These are phyloP conservation scores for Caenorhabditis sp. DNA, from an alignment of 2,888 invertebrate species.

Conservation along the genomic window DNA sequence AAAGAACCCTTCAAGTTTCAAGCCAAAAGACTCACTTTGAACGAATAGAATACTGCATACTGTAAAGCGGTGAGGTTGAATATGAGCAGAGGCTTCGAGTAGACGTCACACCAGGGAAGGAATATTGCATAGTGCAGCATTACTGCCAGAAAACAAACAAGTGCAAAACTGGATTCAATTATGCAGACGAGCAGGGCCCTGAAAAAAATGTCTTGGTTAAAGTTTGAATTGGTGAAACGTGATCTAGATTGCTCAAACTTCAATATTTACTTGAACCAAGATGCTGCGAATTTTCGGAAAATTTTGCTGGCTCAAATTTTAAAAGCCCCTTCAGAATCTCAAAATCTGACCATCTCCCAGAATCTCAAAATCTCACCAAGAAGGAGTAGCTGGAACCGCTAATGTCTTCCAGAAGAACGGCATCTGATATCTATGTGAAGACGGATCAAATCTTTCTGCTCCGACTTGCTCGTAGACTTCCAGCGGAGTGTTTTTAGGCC, in stretches of 20 bases:
- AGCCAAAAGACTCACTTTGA: slow-evolving; percentile 75
- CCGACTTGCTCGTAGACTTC: slow-evolving; percentile 83
- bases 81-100: slow-evolving; percentile 76
- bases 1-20: not conserved
- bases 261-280: too few relatives aligned
- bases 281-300: too few relatives aligned
- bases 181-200: slow-evolving; percentile 81
- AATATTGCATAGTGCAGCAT: slow-evolving; percentile 79
- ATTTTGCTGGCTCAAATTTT: too few relatives aligned
- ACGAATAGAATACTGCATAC: slow-evolving; percentile 80
- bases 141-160: slow-evolving; percentile 78
- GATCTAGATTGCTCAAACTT: too few relatives aligned
- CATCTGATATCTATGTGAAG: slow-evolving; percentile 71
- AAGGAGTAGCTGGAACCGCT: slow-evolving; percentile 80
- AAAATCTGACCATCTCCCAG: not conserved
- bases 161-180: slow-evolving; percentile 77
- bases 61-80: slow-evolving; percentile 79
- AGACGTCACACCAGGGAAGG: slow-evolving; percentile 73
- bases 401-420: slow-evolving; percentile 81
- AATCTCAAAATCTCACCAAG: slow-evolving; percentile 72
- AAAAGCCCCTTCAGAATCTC: not conserved
- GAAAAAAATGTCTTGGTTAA: slow-evolving; percentile 20
- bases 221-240: not conserved
- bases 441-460: slow-evolving; percentile 75
- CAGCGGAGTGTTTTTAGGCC: slow-evolving; percentile 81